Percentiles rank a stretch among this genome's conserved stretches.
These are phyloP conservation scores for Drepanosiphum platanoidis DNA, from an alignment of 2,888 invertebrate species.

Conservation along the genomic window DNA sequence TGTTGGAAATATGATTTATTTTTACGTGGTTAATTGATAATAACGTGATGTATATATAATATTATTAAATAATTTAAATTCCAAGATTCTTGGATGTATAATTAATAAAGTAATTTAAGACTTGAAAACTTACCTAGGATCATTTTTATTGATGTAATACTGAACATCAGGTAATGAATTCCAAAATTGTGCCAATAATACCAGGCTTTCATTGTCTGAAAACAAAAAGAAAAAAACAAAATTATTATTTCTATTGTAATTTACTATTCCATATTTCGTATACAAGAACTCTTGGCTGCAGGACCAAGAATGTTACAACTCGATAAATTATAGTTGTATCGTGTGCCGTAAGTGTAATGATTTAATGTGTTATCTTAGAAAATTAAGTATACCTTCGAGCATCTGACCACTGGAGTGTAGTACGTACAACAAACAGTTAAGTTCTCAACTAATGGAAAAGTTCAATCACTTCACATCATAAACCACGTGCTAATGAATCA, in stretches of 20 bases:
- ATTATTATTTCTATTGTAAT: neutral
- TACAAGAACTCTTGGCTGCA: neutral
- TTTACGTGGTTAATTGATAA: too few relatives aligned
- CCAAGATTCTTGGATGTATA: too few relatives aligned
- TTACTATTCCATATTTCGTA: neutral
- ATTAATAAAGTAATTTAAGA: too few relatives aligned
- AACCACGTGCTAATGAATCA: neutral
- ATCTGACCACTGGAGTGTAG: neutral
- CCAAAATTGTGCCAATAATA: slow-evolving; percentile 37
- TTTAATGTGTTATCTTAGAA: neutral
- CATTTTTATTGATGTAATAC: slow-evolving; percentile 24
- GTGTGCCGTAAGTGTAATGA: neutral
- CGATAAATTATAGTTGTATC: neutral
- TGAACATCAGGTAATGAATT: slow-evolving; percentile 30
- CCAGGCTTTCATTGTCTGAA: slow-evolving; percentile 37
- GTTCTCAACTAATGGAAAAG: slow-evolving; percentile 18
- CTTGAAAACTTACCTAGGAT: slow-evolving; percentile 32
- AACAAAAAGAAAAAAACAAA: neutral
- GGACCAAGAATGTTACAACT: neutral
- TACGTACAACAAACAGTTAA: neutral
- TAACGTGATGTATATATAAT: too few relatives aligned
- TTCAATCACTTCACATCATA: neutral
- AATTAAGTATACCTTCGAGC: neutral
- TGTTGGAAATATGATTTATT: too few relatives aligned
- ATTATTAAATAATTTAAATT: too few relatives aligned